Evolutionary conservation across 1,140 invertebrate genomes (phyloP).

Genomic region (Ceratitis capitata): DNA sequence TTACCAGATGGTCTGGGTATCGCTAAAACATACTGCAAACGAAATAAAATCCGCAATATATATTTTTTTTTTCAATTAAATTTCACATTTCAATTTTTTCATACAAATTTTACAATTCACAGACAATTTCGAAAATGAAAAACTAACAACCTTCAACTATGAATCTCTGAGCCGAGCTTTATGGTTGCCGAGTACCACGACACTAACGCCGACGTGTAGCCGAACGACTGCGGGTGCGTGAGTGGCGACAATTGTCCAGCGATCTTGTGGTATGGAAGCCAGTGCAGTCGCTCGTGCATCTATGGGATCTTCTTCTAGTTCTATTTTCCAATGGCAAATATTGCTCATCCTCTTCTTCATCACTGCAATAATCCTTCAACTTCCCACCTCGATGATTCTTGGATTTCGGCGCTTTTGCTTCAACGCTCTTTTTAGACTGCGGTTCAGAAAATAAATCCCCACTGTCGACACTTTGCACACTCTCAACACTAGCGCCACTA

Average conservation of each 20-base stretch:
- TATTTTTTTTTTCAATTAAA: not conserved
- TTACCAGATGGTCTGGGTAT: not conserved
- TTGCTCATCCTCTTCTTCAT: not conserved
- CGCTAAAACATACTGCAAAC: not conserved
- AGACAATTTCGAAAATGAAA: not conserved
- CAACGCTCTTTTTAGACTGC: not conserved
- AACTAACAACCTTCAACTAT: not conserved
- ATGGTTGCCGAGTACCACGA: not conserved
- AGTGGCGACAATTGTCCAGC: not conserved
- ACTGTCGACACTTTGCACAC: not conserved
- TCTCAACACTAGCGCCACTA: not conserved
- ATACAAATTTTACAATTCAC: conserved; percentile 3
- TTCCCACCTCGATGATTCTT: not conserved
- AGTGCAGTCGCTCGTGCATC: not conserved
- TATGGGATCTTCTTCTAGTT: not conserved
- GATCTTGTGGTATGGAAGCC: not conserved
- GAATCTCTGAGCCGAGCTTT: not conserved
- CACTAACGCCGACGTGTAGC: not conserved
- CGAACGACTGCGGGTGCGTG: not conserved
- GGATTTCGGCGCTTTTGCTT: not conserved
- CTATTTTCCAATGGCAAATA: not conserved
- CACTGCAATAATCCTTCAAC: not conserved
- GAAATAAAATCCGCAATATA: not conserved
- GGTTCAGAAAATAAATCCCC: not conserved
- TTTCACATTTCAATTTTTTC: not conserved